These are phyloP conservation scores for Macrochelys suwanniensis DNA, from an alignment of 2,797 vertebrate genomes.

Conservation along the genomic window DNA sequence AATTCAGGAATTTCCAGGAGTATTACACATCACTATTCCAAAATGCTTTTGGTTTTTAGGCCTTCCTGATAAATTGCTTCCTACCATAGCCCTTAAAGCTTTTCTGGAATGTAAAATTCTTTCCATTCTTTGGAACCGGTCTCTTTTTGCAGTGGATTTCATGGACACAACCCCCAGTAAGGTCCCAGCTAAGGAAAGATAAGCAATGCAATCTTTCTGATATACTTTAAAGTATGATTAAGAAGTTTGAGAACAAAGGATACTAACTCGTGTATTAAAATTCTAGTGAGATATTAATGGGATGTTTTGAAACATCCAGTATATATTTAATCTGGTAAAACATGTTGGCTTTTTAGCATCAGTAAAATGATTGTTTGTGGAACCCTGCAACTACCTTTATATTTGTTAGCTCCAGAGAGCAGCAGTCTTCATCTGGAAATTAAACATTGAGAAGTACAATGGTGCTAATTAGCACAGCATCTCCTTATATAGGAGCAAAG, in stretches of 20 bases:
- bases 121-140: neutral
- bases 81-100: neutral
- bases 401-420: neutral
- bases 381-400: neutral
- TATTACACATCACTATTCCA: neutral
- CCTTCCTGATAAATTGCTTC: neutral
- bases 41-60: neutral
- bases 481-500: neutral
- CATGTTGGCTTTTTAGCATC: neutral
- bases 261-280: neutral
- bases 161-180: neutral
- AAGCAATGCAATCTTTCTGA: neutral
- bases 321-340: neutral
- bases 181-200: neutral
- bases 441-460: neutral
- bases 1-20: neutral
- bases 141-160: neutral
- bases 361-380: neutral
- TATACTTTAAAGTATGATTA: neutral
- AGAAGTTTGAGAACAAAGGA: neutral
- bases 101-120: neutral
- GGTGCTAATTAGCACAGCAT: neutral
- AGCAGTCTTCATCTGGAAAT: slow-evolving; percentile 5
- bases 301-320: neutral
- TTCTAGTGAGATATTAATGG: neutral